phyloP scores from a whole-genome alignment of 2,113 vertebrate species.

The Pluvialis apricaria region DNA sequence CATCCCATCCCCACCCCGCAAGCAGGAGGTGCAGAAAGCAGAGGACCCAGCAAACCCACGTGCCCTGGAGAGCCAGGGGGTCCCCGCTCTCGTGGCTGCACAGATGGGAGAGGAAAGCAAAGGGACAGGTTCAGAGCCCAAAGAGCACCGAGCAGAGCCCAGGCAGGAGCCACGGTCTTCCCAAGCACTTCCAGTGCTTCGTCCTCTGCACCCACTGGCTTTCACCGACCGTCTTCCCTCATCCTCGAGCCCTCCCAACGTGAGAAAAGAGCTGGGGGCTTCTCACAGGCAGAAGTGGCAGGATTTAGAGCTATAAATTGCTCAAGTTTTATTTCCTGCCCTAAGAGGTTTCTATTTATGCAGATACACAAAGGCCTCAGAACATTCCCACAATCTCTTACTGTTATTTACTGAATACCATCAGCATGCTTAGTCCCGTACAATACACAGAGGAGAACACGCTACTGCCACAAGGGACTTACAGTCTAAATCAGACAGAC shows the following conservation, averaged over 20 bases:
- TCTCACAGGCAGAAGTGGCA: conserved; percentile 54
- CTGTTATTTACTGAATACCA: conserved; percentile 56
- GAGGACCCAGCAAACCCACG: neutral
- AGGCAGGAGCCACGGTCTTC: neutral
- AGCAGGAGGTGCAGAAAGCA: neutral
- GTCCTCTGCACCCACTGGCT: conserved; percentile 2
- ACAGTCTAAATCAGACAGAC: conserved; percentile 58
- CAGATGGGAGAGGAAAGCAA: neutral
- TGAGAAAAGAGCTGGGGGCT: conserved; percentile 53
- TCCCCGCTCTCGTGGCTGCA: neutral
- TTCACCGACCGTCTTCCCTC: neutral
- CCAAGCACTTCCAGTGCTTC: neutral
- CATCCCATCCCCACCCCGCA: neutral
- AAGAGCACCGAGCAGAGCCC: neutral
- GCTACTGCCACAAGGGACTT: conserved; percentile 55
- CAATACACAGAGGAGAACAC: conserved; percentile 61
- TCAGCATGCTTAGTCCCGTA: neutral
- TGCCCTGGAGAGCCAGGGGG: neutral
- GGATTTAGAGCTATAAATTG: conserved; percentile 59
- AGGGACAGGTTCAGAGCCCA: neutral
- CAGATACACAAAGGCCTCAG: conserved; percentile 55
- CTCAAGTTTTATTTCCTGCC: conserved; percentile 60
- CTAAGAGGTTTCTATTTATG: conserved; percentile 64
- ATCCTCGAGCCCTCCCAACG: conserved; percentile 2
- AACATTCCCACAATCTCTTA: conserved; percentile 60